These are phyloP conservation scores for Apodemus speciosus DNA, from an alignment of 2,113 vertebrate species.

Conservation along the genomic window DNA sequence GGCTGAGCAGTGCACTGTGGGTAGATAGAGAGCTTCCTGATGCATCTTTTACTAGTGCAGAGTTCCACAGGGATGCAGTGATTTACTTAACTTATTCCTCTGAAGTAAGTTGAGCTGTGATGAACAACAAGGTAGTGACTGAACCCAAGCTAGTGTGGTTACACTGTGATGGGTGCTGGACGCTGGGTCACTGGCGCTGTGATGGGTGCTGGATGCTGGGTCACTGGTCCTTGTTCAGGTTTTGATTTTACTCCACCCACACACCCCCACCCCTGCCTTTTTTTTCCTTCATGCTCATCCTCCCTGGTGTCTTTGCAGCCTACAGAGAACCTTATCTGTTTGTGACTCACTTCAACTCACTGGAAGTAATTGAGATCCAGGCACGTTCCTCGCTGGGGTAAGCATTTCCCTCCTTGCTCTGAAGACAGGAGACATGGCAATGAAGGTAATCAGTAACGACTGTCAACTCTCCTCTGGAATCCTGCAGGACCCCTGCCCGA, in stretches of 20 bases:
- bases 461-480: not conserved
- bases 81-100: not conserved
- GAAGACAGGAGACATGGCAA: not conserved
- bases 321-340: constrained; percentile 99
- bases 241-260: not conserved
- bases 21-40: not conserved
- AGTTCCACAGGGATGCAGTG: fast-evolving
- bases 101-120: not conserved
- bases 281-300: constrained; percentile 27
- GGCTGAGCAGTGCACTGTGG: not conserved
- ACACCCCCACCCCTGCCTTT: too few relatives aligned
- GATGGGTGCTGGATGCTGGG: too few relatives aligned
- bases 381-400: constrained; percentile 93
- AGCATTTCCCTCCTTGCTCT: constrained; percentile 69
- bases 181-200: too few relatives aligned
- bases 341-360: constrained; percentile 98
- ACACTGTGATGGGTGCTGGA: too few relatives aligned
- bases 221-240: not conserved
- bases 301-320: constrained; percentile 84
- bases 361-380: constrained; percentile 98
- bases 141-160: too few relatives aligned
- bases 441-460: too few relatives aligned
- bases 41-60: not conserved
- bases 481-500: constrained; percentile 90
- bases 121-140: too few relatives aligned